Evolutionary conservation across 2,113 vertebrate species (phyloP).

Genomic region (Arizona elegans): DNA sequence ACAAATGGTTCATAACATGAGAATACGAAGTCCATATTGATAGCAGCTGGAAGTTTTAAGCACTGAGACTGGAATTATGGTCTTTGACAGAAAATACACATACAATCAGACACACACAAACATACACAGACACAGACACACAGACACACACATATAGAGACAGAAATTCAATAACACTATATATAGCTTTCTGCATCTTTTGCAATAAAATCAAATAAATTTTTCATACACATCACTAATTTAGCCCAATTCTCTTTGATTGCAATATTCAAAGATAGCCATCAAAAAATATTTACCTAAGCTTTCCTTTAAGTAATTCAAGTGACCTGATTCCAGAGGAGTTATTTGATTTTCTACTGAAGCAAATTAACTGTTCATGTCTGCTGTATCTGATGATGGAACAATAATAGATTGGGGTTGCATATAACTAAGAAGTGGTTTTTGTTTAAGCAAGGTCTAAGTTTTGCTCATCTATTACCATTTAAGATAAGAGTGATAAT

Average conservation of each 20-base stretch:
- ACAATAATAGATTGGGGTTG: neutral
- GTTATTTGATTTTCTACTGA: neutral
- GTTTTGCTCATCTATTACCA: neutral
- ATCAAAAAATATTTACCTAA: neutral
- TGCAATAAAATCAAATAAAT: neutral
- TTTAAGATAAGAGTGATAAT: neutral
- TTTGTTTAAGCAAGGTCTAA: neutral
- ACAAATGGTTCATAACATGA: neutral
- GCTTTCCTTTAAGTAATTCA: slow-evolving; percentile 16
- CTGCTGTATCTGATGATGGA: neutral
- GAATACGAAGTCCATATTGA: neutral
- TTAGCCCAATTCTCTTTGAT: neutral
- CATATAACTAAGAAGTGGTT: neutral
- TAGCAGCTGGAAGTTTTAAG: neutral
- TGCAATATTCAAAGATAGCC: neutral
- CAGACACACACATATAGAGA: neutral
- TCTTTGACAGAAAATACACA: neutral
- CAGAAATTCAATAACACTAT: neutral
- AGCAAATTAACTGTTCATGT: neutral
- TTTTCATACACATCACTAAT: neutral
- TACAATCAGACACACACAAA: no score
- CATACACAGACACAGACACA: no score
- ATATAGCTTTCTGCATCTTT: neutral
- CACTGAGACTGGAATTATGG: neutral
- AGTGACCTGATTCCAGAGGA: neutral